These are phyloP conservation scores for Philotrypesis tridentata DNA, from an alignment of 1,140 invertebrate genomes.

Conservation along the genomic window DNA sequence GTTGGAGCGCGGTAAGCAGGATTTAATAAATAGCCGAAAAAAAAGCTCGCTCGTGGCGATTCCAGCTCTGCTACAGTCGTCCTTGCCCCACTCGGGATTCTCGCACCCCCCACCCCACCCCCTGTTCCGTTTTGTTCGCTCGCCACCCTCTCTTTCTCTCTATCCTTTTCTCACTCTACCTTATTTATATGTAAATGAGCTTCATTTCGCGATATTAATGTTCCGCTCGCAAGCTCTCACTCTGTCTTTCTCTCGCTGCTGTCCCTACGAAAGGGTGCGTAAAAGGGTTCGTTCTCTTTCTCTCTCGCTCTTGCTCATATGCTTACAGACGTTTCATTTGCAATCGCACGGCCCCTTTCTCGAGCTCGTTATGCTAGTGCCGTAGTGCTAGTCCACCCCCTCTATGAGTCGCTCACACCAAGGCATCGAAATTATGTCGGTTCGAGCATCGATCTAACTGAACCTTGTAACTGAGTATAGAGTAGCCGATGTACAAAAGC, in stretches of 20 bases:
- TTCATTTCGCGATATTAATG: conserved; percentile 91
- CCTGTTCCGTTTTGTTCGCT: neutral
- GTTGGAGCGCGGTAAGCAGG: neutral
- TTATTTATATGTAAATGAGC: conserved; percentile 92
- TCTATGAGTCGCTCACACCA: neutral
- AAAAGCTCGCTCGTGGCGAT: neutral
- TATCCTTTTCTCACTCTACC: conserved; percentile 73
- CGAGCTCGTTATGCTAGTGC: neutral
- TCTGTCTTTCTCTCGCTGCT: neutral
- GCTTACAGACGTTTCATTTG: conserved; percentile 66
- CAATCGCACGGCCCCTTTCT: conserved; percentile 30
- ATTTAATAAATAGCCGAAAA: conserved; percentile 2
- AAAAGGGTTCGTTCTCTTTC: conserved; percentile 66
- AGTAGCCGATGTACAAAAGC: neutral
- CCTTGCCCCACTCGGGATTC: conserved; percentile 11
- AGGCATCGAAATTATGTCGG: conserved; percentile 28
- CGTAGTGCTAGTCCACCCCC: neutral
- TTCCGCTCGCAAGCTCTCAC: conserved; percentile 74
- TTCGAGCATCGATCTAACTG: conserved; percentile 26
- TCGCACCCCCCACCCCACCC: neutral
- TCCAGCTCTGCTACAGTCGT: neutral
- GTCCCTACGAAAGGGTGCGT: conserved; percentile 64
- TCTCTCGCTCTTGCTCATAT: conserved; percentile 60
- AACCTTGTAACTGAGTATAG: neutral
- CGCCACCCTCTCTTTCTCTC: conserved; percentile 43